Evolutionary conservation across 1,140 invertebrate species (phyloP).

Genomic region (Anoplophora glabripennis): DNA sequence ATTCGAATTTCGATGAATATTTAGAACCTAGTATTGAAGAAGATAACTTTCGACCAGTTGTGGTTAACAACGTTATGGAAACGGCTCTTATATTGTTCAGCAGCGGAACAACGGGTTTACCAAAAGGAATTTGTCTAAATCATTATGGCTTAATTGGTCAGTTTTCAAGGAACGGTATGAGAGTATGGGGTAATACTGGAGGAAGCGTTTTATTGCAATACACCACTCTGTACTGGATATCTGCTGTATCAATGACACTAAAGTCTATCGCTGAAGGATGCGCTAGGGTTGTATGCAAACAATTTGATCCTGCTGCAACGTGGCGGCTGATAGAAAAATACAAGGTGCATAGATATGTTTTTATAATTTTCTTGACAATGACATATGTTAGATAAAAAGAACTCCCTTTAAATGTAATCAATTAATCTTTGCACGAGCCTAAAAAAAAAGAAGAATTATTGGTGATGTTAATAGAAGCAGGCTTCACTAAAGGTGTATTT

Average conservation of each 20-base stretch:
- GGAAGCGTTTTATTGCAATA: background rate
- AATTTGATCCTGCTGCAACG: background rate
- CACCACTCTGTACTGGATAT: slow-evolving; percentile 5
- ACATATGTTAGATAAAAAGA: no score
- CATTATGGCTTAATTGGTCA: slow-evolving; percentile 13
- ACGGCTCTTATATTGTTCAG: slow-evolving; percentile 34
- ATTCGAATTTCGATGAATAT: slow-evolving; percentile 24
- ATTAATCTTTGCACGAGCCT: no score
- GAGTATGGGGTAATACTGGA: background rate
- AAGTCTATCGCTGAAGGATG: background rate
- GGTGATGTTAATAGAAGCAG: no score
- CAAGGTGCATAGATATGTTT: background rate
- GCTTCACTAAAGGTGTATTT: no score
- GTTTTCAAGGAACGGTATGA: no score
- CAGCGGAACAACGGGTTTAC: slow-evolving; percentile 35
- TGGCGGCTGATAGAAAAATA: slow-evolving; percentile 6
- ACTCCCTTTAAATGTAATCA: no score
- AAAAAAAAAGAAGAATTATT: no score
- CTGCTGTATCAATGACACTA: background rate
- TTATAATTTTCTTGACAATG: no score
- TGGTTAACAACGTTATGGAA: slow-evolving; percentile 11
- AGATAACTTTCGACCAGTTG: slow-evolving; percentile 20
- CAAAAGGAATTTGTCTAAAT: slow-evolving; percentile 38
- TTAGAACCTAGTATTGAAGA: slow-evolving; percentile 3
- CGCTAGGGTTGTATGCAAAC: background rate